Conservation (phyloP, 2,888 invertebrate genomes). For the Prosopocoilus inquinatus region DNA sequence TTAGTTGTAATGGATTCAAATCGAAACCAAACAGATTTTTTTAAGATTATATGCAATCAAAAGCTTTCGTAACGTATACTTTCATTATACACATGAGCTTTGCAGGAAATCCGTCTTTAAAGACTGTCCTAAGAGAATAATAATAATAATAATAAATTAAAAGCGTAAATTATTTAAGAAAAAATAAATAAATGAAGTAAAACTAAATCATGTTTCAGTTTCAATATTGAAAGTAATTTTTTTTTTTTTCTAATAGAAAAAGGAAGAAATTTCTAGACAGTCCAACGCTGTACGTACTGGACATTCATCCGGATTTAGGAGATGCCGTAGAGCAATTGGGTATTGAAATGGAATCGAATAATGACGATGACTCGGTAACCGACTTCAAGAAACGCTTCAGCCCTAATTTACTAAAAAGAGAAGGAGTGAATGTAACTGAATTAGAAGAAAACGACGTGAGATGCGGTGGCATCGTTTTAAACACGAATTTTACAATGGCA, state of each 20-base stretch:
- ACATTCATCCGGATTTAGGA: slow-evolving; percentile 73
- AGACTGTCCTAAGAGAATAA: too few relatives aligned
- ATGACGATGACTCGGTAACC: slow-evolving; percentile 71
- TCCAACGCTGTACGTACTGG: slow-evolving; percentile 42
- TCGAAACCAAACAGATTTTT: too few relatives aligned
- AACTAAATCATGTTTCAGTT: not conserved
- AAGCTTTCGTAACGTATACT: too few relatives aligned
- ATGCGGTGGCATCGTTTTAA: slow-evolving; percentile 70
- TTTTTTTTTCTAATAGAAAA: not conserved
- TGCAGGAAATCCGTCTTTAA: too few relatives aligned
- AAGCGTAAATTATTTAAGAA: too few relatives aligned
- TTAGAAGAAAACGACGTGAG: slow-evolving; percentile 72
- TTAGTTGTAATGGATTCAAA: too few relatives aligned
- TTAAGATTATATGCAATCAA: too few relatives aligned
- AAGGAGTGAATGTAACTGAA: slow-evolving; percentile 71
- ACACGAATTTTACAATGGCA: slow-evolving; percentile 65
- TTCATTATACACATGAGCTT: too few relatives aligned
- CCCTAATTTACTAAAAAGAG: slow-evolving; percentile 60
- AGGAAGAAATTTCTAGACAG: slow-evolving; percentile 21
- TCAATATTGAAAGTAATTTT: not conserved
- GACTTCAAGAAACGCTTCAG: slow-evolving; percentile 72
- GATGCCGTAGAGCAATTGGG: slow-evolving; percentile 75
- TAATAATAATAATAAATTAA: too few relatives aligned
- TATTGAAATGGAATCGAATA: slow-evolving; percentile 71
- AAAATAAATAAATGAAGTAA: not conserved